These are phyloP conservation scores for Amphilophus citrinellus DNA, from an alignment of 2,113 vertebrate genomes.

Conservation along the genomic window DNA sequence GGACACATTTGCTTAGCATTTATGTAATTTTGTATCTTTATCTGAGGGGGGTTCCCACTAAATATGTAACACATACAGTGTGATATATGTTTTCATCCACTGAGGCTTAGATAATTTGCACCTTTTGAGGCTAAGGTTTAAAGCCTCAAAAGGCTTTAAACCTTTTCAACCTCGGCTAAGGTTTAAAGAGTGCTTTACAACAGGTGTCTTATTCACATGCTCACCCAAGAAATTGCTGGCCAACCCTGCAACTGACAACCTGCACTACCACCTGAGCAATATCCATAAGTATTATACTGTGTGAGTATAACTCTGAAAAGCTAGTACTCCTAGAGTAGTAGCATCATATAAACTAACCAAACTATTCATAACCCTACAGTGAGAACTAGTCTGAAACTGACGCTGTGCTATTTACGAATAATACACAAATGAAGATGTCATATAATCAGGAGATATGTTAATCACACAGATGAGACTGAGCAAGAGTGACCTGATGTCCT, in stretches of 20 bases:
- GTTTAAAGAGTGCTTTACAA: background rate
- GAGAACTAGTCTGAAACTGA: background rate
- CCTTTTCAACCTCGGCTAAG: background rate
- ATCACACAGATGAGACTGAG: conserved; percentile 7
- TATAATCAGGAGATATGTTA: conserved; percentile 25
- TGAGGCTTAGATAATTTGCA: background rate
- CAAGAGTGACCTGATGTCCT: conserved; percentile 37
- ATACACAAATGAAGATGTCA: background rate
- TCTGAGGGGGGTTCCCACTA: background rate
- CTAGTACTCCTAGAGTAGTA: background rate
- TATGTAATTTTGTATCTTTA: background rate
- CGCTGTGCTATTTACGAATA: background rate
- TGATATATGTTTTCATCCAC: background rate
- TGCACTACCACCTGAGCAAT: background rate
- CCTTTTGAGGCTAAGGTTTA: background rate
- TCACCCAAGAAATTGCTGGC: background rate
- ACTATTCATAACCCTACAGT: background rate
- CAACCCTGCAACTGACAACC: background rate
- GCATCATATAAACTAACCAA: background rate
- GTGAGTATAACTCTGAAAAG: background rate
- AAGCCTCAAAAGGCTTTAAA: background rate
- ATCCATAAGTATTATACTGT: too few relatives aligned
- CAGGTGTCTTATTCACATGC: background rate
- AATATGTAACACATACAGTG: background rate
- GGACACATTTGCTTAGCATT: background rate